Base-by-base conservation (phyloP, 1,140 invertebrate species). In the Heliconius eleuchia region DNA sequence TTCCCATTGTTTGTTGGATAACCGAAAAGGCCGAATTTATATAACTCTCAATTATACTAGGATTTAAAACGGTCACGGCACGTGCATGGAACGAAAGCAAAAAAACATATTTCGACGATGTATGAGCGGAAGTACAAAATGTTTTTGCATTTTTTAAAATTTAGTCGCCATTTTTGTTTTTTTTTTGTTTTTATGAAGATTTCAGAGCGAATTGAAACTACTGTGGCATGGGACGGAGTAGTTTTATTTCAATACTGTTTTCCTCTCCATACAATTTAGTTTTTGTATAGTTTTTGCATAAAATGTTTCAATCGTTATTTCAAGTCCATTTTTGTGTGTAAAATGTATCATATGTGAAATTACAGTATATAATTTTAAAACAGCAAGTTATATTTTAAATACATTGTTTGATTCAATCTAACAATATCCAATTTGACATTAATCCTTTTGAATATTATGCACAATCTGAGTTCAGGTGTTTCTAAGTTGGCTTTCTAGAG, bases 21-120 rank as follows among this genome's bases (percentile, higher is more conserved):
- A 82, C 82, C 81, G 42, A 73, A 82, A 85, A 78, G 85, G 82
- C 66, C 78, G 74, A 84, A 88, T 91, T 91, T 91, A 83, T 88
- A 90, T 91, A 91, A 89, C 84, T 90, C 89, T 87, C 85, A 91
- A 91, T 91, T 90, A 91, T 83, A 86, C 73, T 81, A 83, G 89
- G 88, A 89, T 89, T 90, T 88, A 89, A 90, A 86, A 85, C 82
- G 82, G 83, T 85, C 84, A 74, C 79, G 71, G 79, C 85, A 84
- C 83, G 87, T 87, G 84, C 80, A 82, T 77, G 73, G 85, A 86
- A 87, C 84, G 76, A 71, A 76, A 80, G 60, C 30, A 66, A 66
- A 66, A 66, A 66, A 66, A 66, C 60, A 30, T 66, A 66, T 66
- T 66, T 66, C 60, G 60, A 23, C 60, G 60, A 66, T 66, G 27